Evolutionary conservation across 1,140 invertebrate genomes (phyloP).

Genomic region (Rhagoletis pomonella): DNA sequence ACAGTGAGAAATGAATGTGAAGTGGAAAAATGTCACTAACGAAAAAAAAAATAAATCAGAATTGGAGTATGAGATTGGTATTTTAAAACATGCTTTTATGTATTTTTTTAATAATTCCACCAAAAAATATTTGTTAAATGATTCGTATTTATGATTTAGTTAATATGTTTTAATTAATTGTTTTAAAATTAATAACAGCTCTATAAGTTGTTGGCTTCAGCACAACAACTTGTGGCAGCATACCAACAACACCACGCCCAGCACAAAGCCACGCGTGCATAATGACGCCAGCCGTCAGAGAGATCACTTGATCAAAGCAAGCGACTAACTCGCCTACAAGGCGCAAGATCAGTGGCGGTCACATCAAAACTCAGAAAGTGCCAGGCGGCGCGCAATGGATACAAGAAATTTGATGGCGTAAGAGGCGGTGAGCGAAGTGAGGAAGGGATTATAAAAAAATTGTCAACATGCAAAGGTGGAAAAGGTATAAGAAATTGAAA

Average conservation of each 20-base stretch:
- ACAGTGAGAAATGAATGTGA: neutral
- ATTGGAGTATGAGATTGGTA: too few species aligned
- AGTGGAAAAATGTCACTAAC: neutral
- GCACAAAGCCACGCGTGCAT: slow-evolving; percentile 50
- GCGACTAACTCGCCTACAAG: slow-evolving; percentile 30
- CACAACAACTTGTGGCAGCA: neutral
- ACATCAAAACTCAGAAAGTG: slow-evolving; percentile 47
- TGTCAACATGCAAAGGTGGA: slow-evolving; percentile 55
- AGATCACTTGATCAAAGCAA: slow-evolving; percentile 55
- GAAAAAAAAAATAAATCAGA: neutral
- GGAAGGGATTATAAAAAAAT: neutral
- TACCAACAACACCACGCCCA: neutral
- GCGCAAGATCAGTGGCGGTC: slow-evolving; percentile 47
- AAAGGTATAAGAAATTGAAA: neutral
- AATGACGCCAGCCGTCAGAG: slow-evolving; percentile 24
- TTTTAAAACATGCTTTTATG: neutral
- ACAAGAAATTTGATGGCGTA: neutral
- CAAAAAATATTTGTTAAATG: neutral
- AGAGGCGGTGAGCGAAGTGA: neutral
- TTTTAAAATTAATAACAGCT: slow-evolving; percentile 17
- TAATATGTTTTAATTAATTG: neutral
- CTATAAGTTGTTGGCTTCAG: neutral
- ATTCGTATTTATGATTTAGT: neutral
- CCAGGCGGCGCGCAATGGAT: neutral
- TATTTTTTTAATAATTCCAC: neutral